Evolutionary conservation across 2,888 invertebrate genomes (phyloP), one percentile per base, ranked within the genome.

Genomic region (Argyresthia goedartella): DNA sequence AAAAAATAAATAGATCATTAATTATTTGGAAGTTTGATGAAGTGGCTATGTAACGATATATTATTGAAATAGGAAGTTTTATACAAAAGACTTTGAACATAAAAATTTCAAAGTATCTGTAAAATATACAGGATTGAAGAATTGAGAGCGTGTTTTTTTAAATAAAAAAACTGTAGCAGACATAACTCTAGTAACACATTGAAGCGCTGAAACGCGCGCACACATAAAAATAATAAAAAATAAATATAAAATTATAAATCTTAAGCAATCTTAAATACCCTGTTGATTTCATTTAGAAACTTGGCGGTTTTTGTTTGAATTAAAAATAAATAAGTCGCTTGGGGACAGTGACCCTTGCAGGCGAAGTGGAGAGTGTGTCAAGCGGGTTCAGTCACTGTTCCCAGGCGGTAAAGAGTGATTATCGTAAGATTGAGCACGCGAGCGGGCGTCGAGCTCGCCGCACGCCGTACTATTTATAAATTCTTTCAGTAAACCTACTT

Each of bases 211-310:
- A 10, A n/a, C 60, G 68, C 56, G 63, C 61, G 61, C 66, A 60
- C 64, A 63, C 66, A 62, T 65, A 71, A 61, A 73, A 81, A 80
- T 82, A 82, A 82, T 81, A 69, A 70, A 71, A 62, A 73, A 81
- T 81, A 84, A 82, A 82, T 81, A 85, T 74, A 78, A 82, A 81
- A 81, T 78, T 73, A 81, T 73, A 78, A 74, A 75, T 74, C 84
- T 81, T 81, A 85, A 81, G 81, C 81, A 77, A 84, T 82, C 80
- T 82, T 85, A 82, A 82, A 86, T 86, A 86, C 85, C 85, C 86
- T 86, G 85, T 86, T 84, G 81, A 81, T 84, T 84, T 80, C 73
- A 76, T 77, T 77, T 76, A 69, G 73, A 69, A 64, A 68, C 1
- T 49, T 14, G 36, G 15, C n/a, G 36, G 4, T 39, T 33, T 43